phyloP scores from a whole-genome alignment of 1,140 invertebrate species.

The Oscheius sp. region DNA sequence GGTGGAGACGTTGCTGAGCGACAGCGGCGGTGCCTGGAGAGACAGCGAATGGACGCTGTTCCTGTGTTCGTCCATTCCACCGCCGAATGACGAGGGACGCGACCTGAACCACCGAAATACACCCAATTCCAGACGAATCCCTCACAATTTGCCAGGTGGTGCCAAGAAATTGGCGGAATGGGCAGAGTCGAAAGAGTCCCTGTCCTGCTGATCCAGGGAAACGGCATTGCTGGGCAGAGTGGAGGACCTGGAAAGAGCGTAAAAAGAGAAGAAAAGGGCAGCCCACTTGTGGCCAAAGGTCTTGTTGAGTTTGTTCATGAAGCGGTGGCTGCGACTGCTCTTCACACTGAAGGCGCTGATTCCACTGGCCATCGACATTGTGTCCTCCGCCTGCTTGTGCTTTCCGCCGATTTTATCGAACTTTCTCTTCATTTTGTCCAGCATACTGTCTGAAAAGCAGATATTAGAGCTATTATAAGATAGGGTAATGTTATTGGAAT shows the following conservation, averaged over 20 bases:
- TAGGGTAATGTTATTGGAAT: neutral
- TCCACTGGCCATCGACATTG: slow-evolving; percentile 24
- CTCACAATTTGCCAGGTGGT: neutral
- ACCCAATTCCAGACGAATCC: neutral
- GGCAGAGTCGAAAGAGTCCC: neutral
- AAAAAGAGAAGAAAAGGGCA: slow-evolving; percentile 2
- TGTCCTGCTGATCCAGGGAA: neutral
- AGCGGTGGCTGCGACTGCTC: neutral
- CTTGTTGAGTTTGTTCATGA: slow-evolving; percentile 1
- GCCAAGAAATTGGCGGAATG: no score
- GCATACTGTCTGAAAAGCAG: neutral
- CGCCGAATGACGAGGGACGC: neutral
- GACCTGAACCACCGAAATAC: neutral
- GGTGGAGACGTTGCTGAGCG: no score
- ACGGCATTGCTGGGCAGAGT: neutral
- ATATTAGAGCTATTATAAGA: neutral
- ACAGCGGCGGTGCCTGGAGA: neutral
- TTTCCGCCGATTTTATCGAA: slow-evolving; percentile 19
- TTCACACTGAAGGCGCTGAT: slow-evolving; percentile 9
- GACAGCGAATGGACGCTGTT: neutral
- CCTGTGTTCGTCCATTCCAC: neutral
- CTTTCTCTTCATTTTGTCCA: slow-evolving; percentile 34
- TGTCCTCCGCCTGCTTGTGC: slow-evolving; percentile 19
- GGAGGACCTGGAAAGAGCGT: neutral
- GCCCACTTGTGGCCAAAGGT: neutral